These are phyloP conservation scores for Torymus tubicola DNA, from an alignment of 2,888 invertebrate species.

Conservation along the genomic window DNA sequence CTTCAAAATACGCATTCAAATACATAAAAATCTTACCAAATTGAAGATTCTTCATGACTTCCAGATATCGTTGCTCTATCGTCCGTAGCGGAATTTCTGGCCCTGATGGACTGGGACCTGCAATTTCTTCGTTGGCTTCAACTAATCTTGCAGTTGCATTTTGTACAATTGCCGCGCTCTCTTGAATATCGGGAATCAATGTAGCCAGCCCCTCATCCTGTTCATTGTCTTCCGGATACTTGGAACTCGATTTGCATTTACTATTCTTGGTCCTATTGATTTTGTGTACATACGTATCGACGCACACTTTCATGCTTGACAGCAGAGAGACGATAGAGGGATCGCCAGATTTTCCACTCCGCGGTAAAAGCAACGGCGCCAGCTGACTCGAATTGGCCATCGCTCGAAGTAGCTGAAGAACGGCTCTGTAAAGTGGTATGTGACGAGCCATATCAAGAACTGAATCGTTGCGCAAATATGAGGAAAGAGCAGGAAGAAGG, in stretches of 20 bases:
- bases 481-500: constrained; percentile 90
- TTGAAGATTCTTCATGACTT: constrained; percentile 92
- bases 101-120: constrained; percentile 73
- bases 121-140: constrained; percentile 68
- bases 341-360: constrained; percentile 75
- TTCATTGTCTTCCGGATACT: constrained; percentile 82
- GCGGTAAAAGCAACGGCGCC: constrained; percentile 82
- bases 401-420: constrained; percentile 88
- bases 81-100: constrained; percentile 79
- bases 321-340: constrained; percentile 87
- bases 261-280: constrained; percentile 78
- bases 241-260: constrained; percentile 68
- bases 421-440: constrained; percentile 93
- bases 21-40: constrained; percentile 81
- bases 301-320: constrained; percentile 92
- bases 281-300: constrained; percentile 93
- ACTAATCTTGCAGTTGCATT: constrained; percentile 74
- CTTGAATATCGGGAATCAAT: constrained; percentile 93
- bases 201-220: constrained; percentile 93
- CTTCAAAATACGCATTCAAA: too few species aligned
- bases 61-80: constrained; percentile 87
- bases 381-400: constrained; percentile 81
- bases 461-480: constrained; percentile 95
- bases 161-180: constrained; percentile 79
- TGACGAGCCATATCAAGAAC: constrained; percentile 98